Conservation (phyloP, 2,113 vertebrate species). For the Chaenogobius annularis region DNA sequence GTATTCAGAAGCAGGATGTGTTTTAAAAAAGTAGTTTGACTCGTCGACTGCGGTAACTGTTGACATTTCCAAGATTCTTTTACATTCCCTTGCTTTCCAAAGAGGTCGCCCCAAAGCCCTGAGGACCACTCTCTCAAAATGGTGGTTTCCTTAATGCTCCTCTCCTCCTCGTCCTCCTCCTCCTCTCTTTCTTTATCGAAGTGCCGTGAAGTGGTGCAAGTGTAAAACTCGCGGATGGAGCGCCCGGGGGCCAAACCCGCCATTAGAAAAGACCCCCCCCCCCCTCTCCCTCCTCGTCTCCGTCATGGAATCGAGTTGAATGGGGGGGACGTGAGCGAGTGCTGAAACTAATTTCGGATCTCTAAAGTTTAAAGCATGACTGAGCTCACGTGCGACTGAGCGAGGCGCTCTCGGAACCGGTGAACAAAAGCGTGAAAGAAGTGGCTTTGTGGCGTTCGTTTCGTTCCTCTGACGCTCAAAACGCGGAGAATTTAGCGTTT, state of each 20-base stretch:
- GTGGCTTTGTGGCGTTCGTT: too few relatives aligned
- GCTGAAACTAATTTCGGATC: conserved; percentile 66
- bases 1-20: too few relatives aligned
- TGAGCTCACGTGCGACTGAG: conserved; percentile 67
- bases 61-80: not conserved
- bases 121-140: conserved; percentile 61
- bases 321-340: conserved; percentile 58
- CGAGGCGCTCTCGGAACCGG: not conserved
- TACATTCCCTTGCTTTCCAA: conserved; percentile 22
- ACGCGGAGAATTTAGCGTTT: too few relatives aligned
- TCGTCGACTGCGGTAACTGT: too few relatives aligned
- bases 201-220: conserved; percentile 63
- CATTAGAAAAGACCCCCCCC: conserved; percentile 51
- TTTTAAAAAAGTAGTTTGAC: too few relatives aligned
- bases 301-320: conserved; percentile 68
- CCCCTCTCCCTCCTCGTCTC: too few relatives aligned
- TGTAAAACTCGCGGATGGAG: conserved; percentile 54
- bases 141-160: conserved; percentile 65
- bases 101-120: conserved; percentile 38
- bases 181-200: conserved; percentile 56
- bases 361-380: conserved; percentile 67
- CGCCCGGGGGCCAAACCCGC: conserved; percentile 58
- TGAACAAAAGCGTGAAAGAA: not conserved
- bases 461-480: too few relatives aligned
- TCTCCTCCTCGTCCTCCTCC: conserved; percentile 33